A percentile compares a stretch with the other conserved stretches of the same genome.
phyloP scores from a whole-genome alignment of 2,113 vertebrate genomes.

The Equus przewalskii region DNA sequence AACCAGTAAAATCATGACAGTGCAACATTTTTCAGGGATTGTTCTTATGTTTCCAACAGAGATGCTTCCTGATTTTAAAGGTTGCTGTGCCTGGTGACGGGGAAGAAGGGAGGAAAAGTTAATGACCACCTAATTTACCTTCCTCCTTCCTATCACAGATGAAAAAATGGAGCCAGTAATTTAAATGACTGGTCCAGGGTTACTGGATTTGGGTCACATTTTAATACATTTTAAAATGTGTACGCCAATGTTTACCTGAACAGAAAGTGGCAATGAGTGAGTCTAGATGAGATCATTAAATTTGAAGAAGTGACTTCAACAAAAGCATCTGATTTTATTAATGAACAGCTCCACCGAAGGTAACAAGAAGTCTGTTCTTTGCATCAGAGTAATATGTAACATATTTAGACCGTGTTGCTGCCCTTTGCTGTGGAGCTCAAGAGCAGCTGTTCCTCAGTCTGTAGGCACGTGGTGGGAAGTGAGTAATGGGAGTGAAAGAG shows the following conservation, averaged over 20 bases:
- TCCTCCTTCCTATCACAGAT: not conserved
- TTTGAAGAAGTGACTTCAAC: not conserved
- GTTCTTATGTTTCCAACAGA: not conserved
- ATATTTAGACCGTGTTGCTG: accelerated
- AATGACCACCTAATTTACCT: not conserved
- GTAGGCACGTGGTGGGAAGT: too few relatives aligned
- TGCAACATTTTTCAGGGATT: not conserved
- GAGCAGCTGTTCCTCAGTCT: accelerated
- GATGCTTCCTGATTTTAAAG: not conserved
- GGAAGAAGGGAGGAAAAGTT: accelerated
- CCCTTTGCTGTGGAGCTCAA: accelerated
- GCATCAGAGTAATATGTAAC: too few relatives aligned
- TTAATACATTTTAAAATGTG: not conserved
- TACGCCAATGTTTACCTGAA: not conserved
- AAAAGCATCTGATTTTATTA: not conserved
- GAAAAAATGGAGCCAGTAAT: not conserved
- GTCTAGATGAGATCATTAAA: not conserved
- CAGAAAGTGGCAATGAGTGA: not conserved
- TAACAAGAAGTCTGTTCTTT: not conserved
- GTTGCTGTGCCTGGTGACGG: accelerated
- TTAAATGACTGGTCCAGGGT: not conserved
- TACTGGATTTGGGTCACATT: not conserved
- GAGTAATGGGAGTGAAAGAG: not conserved
- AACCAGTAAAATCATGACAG: not conserved
- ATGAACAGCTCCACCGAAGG: not conserved